Evolutionary conservation across 2,113 vertebrate genomes (phyloP), one percentile per base, ranked within the genome.

Genomic region (Dasypus novemcinctus): DNA sequence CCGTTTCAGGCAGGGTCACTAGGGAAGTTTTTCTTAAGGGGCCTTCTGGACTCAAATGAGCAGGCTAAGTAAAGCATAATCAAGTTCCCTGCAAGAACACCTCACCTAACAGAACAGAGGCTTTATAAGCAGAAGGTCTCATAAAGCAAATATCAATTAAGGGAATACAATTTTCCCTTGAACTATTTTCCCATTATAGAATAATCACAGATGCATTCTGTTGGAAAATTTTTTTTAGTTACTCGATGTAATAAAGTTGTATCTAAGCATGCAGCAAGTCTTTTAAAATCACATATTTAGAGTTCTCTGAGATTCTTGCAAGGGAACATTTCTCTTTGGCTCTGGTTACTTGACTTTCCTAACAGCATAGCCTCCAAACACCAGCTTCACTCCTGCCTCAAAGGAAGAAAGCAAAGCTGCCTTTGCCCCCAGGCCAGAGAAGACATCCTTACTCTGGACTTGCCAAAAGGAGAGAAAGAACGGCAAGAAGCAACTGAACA

Each of bases 211-310:
- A 49, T 43, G 1, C 36, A 74, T 57, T 85, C 31, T 90, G 7
- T 17, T 87, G 7, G 31, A 8, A 31, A 57, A 41, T 71, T 49
- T 41, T 29, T 4, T 20, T 71, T 59, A 36, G 21, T 38, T 89
- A 49, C 33, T 93, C 29, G n/a, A 15, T 75, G 46, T 49, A 78
- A 84, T 87, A 87, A 82, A 76, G 90, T 29, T 87, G 43, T 8
- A 78, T 10, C 66, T 78, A 89, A 91, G 46, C 63, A 63, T 49
- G 27, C 7, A 87, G 59, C 41, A 93, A 92, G 52, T 61, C 29
- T 81, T 87, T 89, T 68, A 36, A 95, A 93, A 95, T 88, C 61
- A 87, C 27, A 95, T 75, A 20, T 78, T 90, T 83, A 90, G 79
- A 87, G 54, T 9, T 49, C 46, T 49, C 46, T 49, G 46, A 9